These are phyloP conservation scores for Periparus ater DNA, from an alignment of 2,797 vertebrate genomes.

Conservation along the genomic window DNA sequence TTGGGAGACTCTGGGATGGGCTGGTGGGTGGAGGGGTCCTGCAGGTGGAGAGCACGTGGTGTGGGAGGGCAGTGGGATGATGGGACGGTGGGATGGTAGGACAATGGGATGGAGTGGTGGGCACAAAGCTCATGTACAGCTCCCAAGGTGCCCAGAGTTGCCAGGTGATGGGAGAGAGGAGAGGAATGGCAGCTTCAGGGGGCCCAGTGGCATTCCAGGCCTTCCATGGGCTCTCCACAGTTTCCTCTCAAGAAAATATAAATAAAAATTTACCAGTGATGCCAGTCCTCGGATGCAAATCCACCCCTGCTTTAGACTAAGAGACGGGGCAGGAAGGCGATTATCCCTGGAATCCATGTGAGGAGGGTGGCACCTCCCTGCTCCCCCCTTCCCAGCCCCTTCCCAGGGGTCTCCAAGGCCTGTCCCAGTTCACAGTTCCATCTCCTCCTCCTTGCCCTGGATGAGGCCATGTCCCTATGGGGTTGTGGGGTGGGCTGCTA, in stretches of 20 bases:
- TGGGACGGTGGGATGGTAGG: not conserved
- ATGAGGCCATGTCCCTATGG: rapidly evolving
- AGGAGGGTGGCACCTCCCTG: not conserved
- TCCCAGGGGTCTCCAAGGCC: not conserved
- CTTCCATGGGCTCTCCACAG: not conserved
- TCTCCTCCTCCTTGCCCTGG: not conserved
- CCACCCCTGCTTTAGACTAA: not conserved
- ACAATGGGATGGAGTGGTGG: rapidly evolving
- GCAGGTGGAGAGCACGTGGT: not conserved
- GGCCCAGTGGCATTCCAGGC: not conserved
- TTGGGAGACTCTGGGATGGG: not conserved
- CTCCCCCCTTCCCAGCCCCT: not conserved
- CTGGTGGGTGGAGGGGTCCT: not conserved
- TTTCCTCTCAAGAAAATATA: not conserved
- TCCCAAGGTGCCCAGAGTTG: not conserved
- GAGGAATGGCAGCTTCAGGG: not conserved
- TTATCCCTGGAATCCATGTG: not conserved
- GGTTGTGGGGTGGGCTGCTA: not conserved
- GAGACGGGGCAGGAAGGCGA: not conserved
- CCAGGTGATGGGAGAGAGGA: too few species aligned
- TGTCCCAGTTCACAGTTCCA: rapidly evolving
- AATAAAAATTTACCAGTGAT: not conserved
- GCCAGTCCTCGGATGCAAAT: not conserved
- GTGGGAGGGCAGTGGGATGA: too few species aligned
- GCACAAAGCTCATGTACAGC: not conserved